Evolutionary conservation across 2,797 vertebrate species (phyloP).

Genomic region (Sebastes matsubarae): DNA sequence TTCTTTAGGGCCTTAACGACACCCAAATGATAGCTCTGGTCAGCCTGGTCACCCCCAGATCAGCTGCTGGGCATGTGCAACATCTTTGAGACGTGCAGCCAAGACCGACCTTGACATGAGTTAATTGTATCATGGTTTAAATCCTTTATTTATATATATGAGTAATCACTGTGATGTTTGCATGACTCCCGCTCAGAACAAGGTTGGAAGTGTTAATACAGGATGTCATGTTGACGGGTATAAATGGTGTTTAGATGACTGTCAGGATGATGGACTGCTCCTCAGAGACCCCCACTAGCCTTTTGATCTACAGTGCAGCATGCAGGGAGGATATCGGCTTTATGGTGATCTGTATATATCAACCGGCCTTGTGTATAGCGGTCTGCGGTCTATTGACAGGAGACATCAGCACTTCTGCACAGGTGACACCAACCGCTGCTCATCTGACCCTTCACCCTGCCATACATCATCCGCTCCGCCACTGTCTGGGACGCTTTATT

Average conservation of each 20-base stretch:
- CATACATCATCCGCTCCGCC: slow-evolving; percentile 19
- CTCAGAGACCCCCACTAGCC: slow-evolving; percentile 28
- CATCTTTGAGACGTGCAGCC: neutral
- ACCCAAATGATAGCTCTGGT: slow-evolving; percentile 64
- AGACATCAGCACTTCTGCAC: slow-evolving; percentile 31
- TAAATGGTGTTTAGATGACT: slow-evolving; percentile 58
- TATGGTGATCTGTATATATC: slow-evolving; percentile 45
- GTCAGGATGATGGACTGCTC: slow-evolving; percentile 68
- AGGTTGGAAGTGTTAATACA: slow-evolving; percentile 15
- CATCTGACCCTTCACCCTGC: slow-evolving; percentile 16
- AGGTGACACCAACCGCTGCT: slow-evolving; percentile 24
- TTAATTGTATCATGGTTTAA: neutral
- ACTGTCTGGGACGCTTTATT: neutral
- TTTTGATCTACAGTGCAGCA: slow-evolving; percentile 49
- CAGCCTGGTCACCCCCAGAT: slow-evolving; percentile 54
- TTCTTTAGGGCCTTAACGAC: slow-evolving; percentile 40
- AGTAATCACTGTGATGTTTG: neutral
- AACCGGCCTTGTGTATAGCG: neutral
- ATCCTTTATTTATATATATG: neutral
- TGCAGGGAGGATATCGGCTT: slow-evolving; percentile 27
- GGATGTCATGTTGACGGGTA: slow-evolving; percentile 37
- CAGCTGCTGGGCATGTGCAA: slow-evolving; percentile 49
- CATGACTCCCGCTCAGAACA: neutral
- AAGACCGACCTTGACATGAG: neutral
- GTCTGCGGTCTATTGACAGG: slow-evolving; percentile 42